These are phyloP conservation scores for Caenorhabditis latens DNA, from an alignment of 1,140 invertebrate genomes.

Conservation along the genomic window DNA sequence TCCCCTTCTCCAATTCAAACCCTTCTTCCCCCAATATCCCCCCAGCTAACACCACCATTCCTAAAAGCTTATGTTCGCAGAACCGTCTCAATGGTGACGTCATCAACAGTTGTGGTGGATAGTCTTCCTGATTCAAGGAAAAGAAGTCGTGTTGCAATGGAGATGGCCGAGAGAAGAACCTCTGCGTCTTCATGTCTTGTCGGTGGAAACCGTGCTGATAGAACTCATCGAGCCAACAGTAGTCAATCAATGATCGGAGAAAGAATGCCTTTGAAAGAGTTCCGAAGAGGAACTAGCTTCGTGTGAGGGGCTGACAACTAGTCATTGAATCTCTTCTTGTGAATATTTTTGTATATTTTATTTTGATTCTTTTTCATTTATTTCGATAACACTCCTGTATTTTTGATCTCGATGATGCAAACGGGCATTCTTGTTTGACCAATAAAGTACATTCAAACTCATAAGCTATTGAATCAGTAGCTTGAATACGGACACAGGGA, in stretches of 20 bases:
- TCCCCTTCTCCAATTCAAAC: no score
- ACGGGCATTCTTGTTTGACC: conserved; percentile 22
- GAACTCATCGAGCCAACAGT: conserved; percentile 40
- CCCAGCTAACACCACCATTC: neutral
- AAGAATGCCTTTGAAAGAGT: conserved; percentile 42
- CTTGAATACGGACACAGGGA: no score
- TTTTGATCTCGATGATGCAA: conserved; percentile 30
- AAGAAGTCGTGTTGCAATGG: conserved; percentile 12
- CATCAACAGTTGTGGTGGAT: conserved; percentile 24
- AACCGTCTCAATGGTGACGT: conserved; percentile 47
- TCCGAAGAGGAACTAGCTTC: conserved; percentile 42
- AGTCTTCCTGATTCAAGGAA: neutral
- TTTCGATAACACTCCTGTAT: neutral
- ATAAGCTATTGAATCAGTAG: no score
- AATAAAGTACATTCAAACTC: conserved; percentile 21
- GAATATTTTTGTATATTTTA: neutral
- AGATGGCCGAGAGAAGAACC: conserved; percentile 23
- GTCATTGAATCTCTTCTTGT: no score
- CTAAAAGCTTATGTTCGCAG: conserved; percentile 23
- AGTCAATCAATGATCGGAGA: conserved; percentile 39
- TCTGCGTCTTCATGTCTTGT: conserved; percentile 20
- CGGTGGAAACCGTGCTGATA: conserved; percentile 1
- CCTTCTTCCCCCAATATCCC: neutral
- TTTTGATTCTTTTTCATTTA: neutral
- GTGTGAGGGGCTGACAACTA: neutral